A percentile compares a stretch with the other conserved stretches of the same genome.
Evolutionary conservation across 2,113 vertebrate genomes (phyloP).

Genomic region (Ageneiosus marmoratus): DNA sequence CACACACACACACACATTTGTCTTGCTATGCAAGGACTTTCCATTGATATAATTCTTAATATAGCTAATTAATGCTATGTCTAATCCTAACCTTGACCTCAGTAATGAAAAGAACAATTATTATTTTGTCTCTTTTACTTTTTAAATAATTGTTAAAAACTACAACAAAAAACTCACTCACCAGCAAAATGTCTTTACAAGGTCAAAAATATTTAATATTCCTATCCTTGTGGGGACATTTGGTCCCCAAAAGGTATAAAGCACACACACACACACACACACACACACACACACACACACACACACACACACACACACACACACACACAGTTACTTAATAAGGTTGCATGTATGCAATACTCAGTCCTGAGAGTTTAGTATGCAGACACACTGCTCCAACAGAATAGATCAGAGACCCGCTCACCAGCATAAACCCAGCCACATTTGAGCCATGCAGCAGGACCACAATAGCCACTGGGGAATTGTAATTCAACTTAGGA

Average conservation of each 20-base stretch:
- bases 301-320: not conserved
- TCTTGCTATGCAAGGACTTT: too few species aligned
- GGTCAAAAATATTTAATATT: too few species aligned
- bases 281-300: not conserved
- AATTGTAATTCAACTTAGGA: constrained; percentile 24
- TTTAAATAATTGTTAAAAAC: too few species aligned
- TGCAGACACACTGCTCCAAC: constrained; percentile 56
- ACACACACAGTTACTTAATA: constrained; percentile 21
- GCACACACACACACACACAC: not conserved
- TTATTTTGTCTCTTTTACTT: too few species aligned
- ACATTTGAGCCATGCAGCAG: constrained; percentile 33
- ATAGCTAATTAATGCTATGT: too few species aligned
- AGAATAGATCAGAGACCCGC: constrained; percentile 46
- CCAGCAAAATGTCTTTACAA: too few species aligned
- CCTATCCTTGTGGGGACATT: too few species aligned
- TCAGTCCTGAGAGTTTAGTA: constrained; percentile 48
- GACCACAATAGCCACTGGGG: constrained; percentile 40
- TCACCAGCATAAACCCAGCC: constrained; percentile 55
- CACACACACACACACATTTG: not conserved
- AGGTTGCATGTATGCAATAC: constrained; percentile 48
- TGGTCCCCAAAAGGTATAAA: too few species aligned
- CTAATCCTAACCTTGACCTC: too few species aligned
- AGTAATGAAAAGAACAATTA: too few species aligned
- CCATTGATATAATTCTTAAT: too few species aligned
- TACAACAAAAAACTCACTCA: too few species aligned